Evolutionary conservation across 2,888 invertebrate species (phyloP).

Genomic region (Gortyna flavago): DNA sequence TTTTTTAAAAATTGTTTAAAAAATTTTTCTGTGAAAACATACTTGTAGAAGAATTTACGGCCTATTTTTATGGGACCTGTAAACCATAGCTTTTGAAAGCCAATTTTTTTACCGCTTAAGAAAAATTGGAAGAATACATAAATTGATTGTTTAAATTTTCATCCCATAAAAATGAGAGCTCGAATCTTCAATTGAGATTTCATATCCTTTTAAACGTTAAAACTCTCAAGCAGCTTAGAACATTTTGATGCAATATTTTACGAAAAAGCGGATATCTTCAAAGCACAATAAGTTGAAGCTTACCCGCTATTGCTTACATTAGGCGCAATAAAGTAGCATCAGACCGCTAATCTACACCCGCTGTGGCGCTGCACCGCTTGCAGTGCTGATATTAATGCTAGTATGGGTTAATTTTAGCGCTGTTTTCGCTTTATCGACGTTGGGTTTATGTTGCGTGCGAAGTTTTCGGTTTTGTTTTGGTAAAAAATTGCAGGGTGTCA

Average conservation of each 20-base stretch:
- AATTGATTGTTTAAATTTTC: slow-evolving; percentile 31
- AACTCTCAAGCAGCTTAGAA: slow-evolving; percentile 52
- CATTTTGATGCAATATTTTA: slow-evolving; percentile 59
- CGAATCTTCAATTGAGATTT: slow-evolving; percentile 11
- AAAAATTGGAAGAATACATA: slow-evolving; percentile 16
- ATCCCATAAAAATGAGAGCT: slow-evolving; percentile 27
- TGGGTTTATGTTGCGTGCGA: slow-evolving; percentile 18
- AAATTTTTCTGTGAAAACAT: background rate
- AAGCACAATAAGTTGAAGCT: slow-evolving; percentile 68
- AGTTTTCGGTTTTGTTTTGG: slow-evolving; percentile 8
- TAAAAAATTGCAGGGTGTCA: background rate
- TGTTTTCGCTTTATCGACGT: slow-evolving; percentile 67
- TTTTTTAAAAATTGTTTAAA: background rate
- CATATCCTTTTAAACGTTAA: slow-evolving; percentile 47
- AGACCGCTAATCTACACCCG: slow-evolving; percentile 73
- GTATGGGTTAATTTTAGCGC: slow-evolving; percentile 68
- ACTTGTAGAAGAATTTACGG: slow-evolving; percentile 13
- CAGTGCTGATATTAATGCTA: slow-evolving; percentile 72
- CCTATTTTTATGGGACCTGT: slow-evolving; percentile 14
- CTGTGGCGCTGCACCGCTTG: slow-evolving; percentile 61
- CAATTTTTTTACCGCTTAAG: slow-evolving; percentile 5
- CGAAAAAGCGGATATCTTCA: slow-evolving; percentile 63
- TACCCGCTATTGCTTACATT: slow-evolving; percentile 67
- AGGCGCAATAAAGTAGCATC: slow-evolving; percentile 76
- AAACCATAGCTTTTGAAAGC: slow-evolving; percentile 7